Evolutionary conservation across 2,113 vertebrate species (phyloP), one percentile per base, ranked within the genome.

Genomic region (Dromaius novaehollandiae): DNA sequence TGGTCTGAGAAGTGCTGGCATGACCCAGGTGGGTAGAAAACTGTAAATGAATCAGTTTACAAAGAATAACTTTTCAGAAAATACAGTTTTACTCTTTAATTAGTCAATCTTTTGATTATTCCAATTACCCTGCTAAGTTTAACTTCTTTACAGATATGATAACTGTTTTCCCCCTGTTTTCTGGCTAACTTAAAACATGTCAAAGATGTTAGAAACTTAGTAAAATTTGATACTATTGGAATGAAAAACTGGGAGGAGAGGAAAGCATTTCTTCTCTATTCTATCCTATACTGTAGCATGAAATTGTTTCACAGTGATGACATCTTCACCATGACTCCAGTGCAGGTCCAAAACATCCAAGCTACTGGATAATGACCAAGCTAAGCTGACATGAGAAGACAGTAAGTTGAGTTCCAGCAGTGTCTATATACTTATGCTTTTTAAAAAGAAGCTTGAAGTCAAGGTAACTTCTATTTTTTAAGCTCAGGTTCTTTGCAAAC

Each of bases 1-100:
- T 97, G 53, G 98, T 98, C 63, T 98, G 97, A 61, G 94, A 46
- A 60, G 97, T 97, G 91, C 91, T 96, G 92, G 97, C 96, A 78
- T 96, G 96, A 69, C 95, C 96, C 89, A 97, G 34, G 92, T 98
- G 98, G 70, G 81, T 60, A 68, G 95, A 94, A 95, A 94, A 97
- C 95, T 95, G 71, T 61, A 55, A 97, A 76, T 46, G 55, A 73
- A 97, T 77, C 7, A 90, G 17, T 91, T 95, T 68, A 96, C 30
- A 86, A 34, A 42, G 38, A 61, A 94, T 76, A 4, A 81, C 30
- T 34, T 92, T 48, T 34, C 63, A 44, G 30, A 87, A 92, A 94
- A 85, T 21, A n/a, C n/a, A 55, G 3, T 82, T 96, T 82, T 80
- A 58, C 17, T 85, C 34, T 58, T 84, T 21, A 86, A 36, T 34